Percentiles rank a stretch among this genome's conserved stretches.
phyloP scores from a whole-genome alignment of 2,888 invertebrate species.

The Smittia sp. region DNA sequence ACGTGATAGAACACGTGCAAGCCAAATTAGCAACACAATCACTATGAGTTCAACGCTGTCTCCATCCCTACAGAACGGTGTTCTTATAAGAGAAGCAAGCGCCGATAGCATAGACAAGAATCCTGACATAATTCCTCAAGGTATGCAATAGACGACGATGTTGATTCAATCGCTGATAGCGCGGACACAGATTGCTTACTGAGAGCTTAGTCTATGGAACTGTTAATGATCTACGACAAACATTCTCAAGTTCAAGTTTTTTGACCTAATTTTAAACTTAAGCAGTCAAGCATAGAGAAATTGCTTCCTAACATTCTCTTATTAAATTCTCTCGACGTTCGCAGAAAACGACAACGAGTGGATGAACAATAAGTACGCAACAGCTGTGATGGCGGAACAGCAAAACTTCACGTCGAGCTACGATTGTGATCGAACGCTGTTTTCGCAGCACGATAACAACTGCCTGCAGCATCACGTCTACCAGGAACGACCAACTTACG shows the following conservation, averaged over 20 bases:
- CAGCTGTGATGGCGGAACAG: slow-evolving; percentile 52
- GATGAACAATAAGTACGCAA: slow-evolving; percentile 54
- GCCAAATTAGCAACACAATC: slow-evolving; percentile 47
- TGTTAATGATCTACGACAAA: too few relatives aligned
- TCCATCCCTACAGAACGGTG: slow-evolving; percentile 46
- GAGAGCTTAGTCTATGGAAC: too few relatives aligned
- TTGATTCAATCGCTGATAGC: too few relatives aligned
- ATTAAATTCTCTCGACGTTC: slow-evolving; percentile 43
- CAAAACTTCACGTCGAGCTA: slow-evolving; percentile 26
- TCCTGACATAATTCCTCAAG: slow-evolving; percentile 55
- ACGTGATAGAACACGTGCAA: slow-evolving; percentile 53
- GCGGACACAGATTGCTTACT: too few relatives aligned
- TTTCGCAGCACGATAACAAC: slow-evolving; percentile 39
- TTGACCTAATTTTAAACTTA: neutral
- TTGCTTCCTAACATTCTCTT: neutral
- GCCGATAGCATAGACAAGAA: slow-evolving; percentile 54
- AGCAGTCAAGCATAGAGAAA: neutral
- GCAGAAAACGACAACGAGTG: slow-evolving; percentile 49
- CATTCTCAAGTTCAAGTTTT: too few relatives aligned
- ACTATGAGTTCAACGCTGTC: slow-evolving; percentile 37
- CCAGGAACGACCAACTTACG: slow-evolving; percentile 31
- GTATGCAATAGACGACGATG: too few relatives aligned
- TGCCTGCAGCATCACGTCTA: slow-evolving; percentile 41
- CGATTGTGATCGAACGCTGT: slow-evolving; percentile 36
- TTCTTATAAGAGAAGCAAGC: slow-evolving; percentile 48